Evolutionary conservation across 2,113 vertebrate species (phyloP).

Genomic region (Rutilus rutilus): DNA sequence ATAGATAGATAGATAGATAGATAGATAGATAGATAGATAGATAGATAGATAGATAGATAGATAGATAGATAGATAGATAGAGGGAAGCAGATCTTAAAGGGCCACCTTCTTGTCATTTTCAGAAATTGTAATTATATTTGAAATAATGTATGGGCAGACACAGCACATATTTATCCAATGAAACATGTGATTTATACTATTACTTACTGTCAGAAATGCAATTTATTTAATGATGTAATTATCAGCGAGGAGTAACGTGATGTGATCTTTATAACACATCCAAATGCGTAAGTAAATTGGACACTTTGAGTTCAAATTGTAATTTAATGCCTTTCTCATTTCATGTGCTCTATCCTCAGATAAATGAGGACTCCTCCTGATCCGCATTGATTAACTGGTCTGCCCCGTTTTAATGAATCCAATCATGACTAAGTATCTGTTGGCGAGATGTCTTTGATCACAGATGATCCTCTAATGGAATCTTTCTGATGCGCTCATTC

Average conservation of each 20-base stretch:
- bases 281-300: constrained; percentile 39
- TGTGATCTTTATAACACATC: constrained; percentile 19
- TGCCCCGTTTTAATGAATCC: constrained; percentile 41
- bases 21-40: not conserved
- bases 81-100: too few relatives aligned
- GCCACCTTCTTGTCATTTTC: too few relatives aligned
- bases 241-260: constrained; percentile 20
- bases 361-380: constrained; percentile 43
- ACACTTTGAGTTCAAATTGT: constrained; percentile 41
- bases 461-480: constrained; percentile 41
- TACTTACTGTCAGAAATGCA: constrained; percentile 33
- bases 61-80: not conserved
- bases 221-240: constrained; percentile 42
- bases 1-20: not conserved
- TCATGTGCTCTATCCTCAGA: constrained; percentile 24
- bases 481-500: constrained; percentile 33
- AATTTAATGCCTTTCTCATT: constrained; percentile 48
- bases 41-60: not conserved
- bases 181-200: constrained; percentile 21
- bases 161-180: not conserved
- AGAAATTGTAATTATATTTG: not conserved
- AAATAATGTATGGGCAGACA: constrained; percentile 5
- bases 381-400: constrained; percentile 41
- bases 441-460: constrained; percentile 41
- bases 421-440: constrained; percentile 43